These are phyloP conservation scores for Synergus umbraculus DNA, from an alignment of 2,888 invertebrate genomes.

Conservation along the genomic window DNA sequence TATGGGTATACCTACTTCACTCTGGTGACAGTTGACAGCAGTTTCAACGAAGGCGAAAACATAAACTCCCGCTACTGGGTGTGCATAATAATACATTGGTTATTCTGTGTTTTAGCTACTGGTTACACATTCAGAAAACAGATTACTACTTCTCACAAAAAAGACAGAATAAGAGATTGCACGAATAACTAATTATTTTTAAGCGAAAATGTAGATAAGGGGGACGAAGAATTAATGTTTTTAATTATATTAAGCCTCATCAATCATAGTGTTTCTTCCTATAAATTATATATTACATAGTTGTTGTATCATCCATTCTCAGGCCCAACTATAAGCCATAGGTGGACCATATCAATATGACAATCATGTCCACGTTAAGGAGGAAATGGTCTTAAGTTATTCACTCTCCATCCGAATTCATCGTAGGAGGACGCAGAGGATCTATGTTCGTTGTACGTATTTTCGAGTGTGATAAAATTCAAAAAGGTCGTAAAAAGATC, in stretches of 20 bases:
- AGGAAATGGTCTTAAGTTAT: slow-evolving; percentile 40
- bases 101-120: slow-evolving; percentile 29
- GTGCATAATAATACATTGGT: slow-evolving; percentile 44
- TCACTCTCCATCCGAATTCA: slow-evolving; percentile 33
- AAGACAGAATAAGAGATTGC: slow-evolving; percentile 21
- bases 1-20: slow-evolving; percentile 8
- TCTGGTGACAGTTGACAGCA: slow-evolving; percentile 41
- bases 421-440: slow-evolving; percentile 14
- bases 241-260: too few species aligned
- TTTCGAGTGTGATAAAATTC: slow-evolving; percentile 40
- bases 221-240: too few species aligned
- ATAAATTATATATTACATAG: neutral
- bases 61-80: slow-evolving; percentile 33
- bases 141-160: slow-evolving; percentile 30
- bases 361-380: slow-evolving; percentile 24
- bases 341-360: slow-evolving; percentile 24
- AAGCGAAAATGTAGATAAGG: neutral
- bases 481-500: slow-evolving; percentile 36
- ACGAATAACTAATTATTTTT: neutral
- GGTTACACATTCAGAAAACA: slow-evolving; percentile 43
- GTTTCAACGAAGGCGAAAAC: slow-evolving; percentile 40
- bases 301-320: neutral
- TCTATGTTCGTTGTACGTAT: slow-evolving; percentile 23
- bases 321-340: neutral
- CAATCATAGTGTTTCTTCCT: neutral